Conservation (phyloP, 2,113 vertebrate genomes). For the Strix aluco region DNA sequence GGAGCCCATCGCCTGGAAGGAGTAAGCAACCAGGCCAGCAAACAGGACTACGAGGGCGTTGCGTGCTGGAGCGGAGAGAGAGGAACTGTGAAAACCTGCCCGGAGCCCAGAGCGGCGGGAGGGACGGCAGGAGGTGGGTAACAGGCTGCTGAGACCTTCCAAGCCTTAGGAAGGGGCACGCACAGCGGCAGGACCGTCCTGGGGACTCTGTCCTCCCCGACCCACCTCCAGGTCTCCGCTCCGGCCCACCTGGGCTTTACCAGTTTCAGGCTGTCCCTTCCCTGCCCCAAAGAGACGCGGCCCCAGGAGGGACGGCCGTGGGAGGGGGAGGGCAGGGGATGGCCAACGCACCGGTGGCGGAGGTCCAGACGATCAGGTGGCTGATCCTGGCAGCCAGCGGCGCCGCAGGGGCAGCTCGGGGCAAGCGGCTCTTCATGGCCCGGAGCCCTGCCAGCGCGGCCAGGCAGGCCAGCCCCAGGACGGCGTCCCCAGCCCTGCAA, state of each 20-base stretch:
- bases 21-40: constrained; percentile 84
- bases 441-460: constrained; percentile 73
- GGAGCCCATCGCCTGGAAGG: constrained; percentile 78
- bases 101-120: fast-evolving
- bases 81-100: not conserved
- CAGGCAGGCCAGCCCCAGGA: constrained; percentile 85
- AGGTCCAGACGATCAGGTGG: constrained; percentile 78
- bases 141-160: fast-evolving
- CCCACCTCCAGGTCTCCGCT: not conserved
- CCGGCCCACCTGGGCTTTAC: not conserved
- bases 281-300: not conserved
- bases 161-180: not conserved
- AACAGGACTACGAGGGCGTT: constrained; percentile 89
- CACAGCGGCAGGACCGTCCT: not conserved
- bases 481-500: constrained; percentile 80
- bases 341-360: constrained; percentile 79
- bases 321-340: not conserved
- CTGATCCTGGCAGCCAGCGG: constrained; percentile 57
- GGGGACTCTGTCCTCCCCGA: not conserved
- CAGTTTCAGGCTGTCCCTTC: not conserved
- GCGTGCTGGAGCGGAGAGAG: constrained; percentile 64
- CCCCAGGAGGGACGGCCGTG: fast-evolving
- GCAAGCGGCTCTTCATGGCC: constrained; percentile 78
- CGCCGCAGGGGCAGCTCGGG: not conserved
- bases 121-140: not conserved